Conservation (phyloP, 2,888 invertebrate genomes). For the Chironomus riparius region DNA sequence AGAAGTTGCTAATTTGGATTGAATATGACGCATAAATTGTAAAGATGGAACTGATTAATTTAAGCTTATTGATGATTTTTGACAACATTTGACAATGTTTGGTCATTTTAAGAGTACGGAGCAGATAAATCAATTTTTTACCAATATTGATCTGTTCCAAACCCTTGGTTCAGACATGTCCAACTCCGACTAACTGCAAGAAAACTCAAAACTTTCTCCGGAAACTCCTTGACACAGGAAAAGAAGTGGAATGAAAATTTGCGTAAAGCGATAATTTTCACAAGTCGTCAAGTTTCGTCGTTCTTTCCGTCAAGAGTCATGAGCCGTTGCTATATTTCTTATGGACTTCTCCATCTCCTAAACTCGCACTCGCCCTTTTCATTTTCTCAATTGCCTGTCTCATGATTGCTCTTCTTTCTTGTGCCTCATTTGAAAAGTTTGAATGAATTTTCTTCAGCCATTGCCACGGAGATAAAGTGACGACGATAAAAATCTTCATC, state of each 20-base stretch:
- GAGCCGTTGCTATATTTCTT: background rate
- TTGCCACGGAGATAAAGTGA: background rate
- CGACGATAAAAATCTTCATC: background rate
- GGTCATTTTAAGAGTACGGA: too few relatives aligned
- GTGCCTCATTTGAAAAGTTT: background rate
- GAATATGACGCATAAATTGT: too few relatives aligned
- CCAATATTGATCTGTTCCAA: too few relatives aligned
- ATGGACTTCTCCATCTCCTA: background rate
- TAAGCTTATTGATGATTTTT: too few relatives aligned
- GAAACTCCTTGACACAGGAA: background rate
- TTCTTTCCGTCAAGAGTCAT: background rate
- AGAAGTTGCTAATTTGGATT: too few relatives aligned
- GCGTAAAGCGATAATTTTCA: constrained; percentile 12
- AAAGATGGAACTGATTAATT: too few relatives aligned
- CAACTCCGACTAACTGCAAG: too few relatives aligned
- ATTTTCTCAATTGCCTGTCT: background rate
- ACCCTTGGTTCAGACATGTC: too few relatives aligned
- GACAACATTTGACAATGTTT: too few relatives aligned
- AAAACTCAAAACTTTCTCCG: background rate
- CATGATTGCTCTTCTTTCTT: background rate
- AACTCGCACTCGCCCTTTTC: background rate
- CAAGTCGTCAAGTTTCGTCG: constrained; percentile 4
- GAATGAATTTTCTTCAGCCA: background rate
- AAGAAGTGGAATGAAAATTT: background rate
- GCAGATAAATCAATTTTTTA: too few relatives aligned